These are phyloP conservation scores for Bostrychus sinensis DNA, from an alignment of 2,113 vertebrate genomes.

Conservation along the genomic window DNA sequence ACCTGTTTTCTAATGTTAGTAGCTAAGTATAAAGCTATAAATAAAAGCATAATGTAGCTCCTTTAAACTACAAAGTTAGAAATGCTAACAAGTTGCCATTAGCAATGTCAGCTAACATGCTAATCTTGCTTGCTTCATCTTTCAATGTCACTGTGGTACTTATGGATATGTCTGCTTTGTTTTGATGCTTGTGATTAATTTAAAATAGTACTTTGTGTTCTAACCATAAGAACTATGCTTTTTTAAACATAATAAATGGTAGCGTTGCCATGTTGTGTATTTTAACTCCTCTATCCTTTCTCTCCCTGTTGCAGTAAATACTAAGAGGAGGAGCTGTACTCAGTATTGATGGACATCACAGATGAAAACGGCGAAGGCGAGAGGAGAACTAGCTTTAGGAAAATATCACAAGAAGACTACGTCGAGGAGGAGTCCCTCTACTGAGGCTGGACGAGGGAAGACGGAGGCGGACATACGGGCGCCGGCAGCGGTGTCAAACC, in stretches of 20 bases:
- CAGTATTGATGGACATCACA: conserved; percentile 75
- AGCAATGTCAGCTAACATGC: too few relatives aligned
- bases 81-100: too few relatives aligned
- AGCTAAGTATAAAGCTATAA: too few relatives aligned
- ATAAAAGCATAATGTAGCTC: too few relatives aligned
- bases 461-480: conserved; percentile 64
- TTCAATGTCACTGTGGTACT: too few relatives aligned
- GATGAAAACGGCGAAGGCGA: conserved; percentile 67
- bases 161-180: too few relatives aligned
- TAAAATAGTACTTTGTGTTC: too few relatives aligned
- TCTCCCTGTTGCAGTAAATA: conserved; percentile 79
- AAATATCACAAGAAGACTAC: conserved; percentile 69
- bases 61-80: too few relatives aligned
- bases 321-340: conserved; percentile 73
- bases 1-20: too few relatives aligned
- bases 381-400: conserved; percentile 79
- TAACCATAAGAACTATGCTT: not conserved
- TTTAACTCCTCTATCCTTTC: conserved; percentile 67
- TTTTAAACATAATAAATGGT: not conserved
- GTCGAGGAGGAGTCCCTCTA: conserved; percentile 68
- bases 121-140: too few relatives aligned
- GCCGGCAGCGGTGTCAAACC: conserved; percentile 63
- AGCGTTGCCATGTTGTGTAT: conserved; percentile 30
- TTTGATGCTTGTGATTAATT: too few relatives aligned
- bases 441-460: conserved; percentile 70